These are phyloP conservation scores for Perccottus glenii DNA, from an alignment of 2,113 vertebrate species.

Conservation along the genomic window DNA sequence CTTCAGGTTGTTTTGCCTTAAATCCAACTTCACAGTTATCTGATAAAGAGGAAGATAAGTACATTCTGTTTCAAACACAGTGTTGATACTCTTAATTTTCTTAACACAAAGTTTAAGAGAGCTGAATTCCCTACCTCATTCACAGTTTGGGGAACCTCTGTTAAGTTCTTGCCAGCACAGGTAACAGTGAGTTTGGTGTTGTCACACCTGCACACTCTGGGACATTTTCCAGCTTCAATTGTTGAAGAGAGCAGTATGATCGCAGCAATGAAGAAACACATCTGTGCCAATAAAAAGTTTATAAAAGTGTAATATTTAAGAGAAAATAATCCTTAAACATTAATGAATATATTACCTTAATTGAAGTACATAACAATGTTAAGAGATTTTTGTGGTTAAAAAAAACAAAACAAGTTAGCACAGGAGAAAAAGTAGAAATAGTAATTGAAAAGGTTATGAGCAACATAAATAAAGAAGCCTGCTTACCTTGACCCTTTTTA, in stretches of 20 bases:
- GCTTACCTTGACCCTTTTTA: conserved; percentile 34
- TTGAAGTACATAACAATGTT: too few relatives aligned
- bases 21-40: conserved; percentile 87
- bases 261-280: conserved; percentile 21
- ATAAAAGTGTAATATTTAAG: too few relatives aligned
- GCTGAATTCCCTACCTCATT: conserved; percentile 82
- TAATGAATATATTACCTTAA: too few relatives aligned
- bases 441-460: background rate
- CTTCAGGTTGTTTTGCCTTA: conserved; percentile 83
- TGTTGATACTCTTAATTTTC: background rate
- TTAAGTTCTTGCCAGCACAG: conserved; percentile 86
- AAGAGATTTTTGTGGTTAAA: too few relatives aligned
- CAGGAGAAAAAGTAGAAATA: background rate
- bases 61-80: background rate
- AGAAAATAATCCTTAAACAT: too few relatives aligned
- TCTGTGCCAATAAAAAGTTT: conserved; percentile 37
- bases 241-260: conserved; percentile 30
- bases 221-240: conserved; percentile 74
- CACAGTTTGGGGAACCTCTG: conserved; percentile 75
- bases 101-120: background rate
- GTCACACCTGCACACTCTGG: conserved; percentile 84
- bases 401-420: background rate
- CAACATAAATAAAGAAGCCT: background rate
- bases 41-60: conserved; percentile 36
- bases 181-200: conserved; percentile 74